Conservation (phyloP, 2,797 vertebrate genomes). For the Siniperca undulata region DNA sequence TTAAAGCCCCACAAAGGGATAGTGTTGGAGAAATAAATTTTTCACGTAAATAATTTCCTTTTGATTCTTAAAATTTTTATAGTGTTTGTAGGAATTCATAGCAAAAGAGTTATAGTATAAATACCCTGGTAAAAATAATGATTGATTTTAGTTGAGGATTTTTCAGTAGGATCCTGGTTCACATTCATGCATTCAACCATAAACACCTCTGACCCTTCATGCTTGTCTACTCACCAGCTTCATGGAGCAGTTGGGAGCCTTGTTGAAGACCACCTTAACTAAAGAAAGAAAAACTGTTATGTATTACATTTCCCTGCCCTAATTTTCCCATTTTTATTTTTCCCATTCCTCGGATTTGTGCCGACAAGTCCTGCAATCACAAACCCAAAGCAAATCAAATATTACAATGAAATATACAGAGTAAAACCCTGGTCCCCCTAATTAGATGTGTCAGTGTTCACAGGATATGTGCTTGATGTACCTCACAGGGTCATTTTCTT, state of each 20-base stretch:
- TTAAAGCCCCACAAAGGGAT: slow-evolving; percentile 41
- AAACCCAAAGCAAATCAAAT: slow-evolving; percentile 41
- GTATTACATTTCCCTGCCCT: slow-evolving; percentile 13
- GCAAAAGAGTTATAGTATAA: not conserved
- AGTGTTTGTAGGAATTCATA: not conserved
- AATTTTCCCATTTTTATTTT: slow-evolving; percentile 19
- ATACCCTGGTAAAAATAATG: not conserved
- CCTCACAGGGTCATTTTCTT: slow-evolving; percentile 47
- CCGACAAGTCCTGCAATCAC: slow-evolving; percentile 24
- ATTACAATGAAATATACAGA: slow-evolving; percentile 28
- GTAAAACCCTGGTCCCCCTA: slow-evolving; percentile 31
- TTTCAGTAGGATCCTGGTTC: not conserved
- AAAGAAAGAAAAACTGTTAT: slow-evolving; percentile 9
- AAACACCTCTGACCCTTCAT: slow-evolving; percentile 23
- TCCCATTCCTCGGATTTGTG: slow-evolving; percentile 34
- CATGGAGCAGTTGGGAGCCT: slow-evolving; percentile 10
- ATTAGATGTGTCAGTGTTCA: slow-evolving; percentile 57
- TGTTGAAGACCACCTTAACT: slow-evolving; percentile 25
- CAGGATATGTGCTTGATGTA: slow-evolving; percentile 32
- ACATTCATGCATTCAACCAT: slow-evolving; percentile 4
- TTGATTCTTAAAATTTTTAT: slow-evolving; percentile 11
- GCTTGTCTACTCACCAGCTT: not conserved
- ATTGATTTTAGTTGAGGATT: not conserved
- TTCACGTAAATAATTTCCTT: slow-evolving; percentile 26
- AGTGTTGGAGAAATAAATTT: slow-evolving; percentile 17